Evolutionary conservation across 2,888 invertebrate genomes (phyloP).

Genomic region (Nasonia oneida): DNA sequence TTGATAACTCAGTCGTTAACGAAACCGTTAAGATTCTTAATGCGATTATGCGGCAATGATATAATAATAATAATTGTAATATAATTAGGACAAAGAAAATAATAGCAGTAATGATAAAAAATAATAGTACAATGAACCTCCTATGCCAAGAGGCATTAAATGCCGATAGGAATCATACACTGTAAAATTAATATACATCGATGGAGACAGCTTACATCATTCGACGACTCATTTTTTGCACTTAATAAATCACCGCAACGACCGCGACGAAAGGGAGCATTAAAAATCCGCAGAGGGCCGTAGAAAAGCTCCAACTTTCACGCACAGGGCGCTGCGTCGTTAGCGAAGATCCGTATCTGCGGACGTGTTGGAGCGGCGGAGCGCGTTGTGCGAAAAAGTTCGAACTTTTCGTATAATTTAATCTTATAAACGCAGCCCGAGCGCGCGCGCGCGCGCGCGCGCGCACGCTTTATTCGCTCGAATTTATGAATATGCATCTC

Average conservation of each 20-base stretch:
- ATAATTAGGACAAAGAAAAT: slow-evolving; percentile 43
- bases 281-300: slow-evolving; percentile 22
- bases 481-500: slow-evolving; percentile 12
- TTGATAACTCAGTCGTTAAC: slow-evolving; percentile 69
- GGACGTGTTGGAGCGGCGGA: background rate
- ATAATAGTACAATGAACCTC: slow-evolving; percentile 18
- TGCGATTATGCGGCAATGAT: slow-evolving; percentile 19
- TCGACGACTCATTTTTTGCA: background rate
- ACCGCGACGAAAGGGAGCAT: background rate
- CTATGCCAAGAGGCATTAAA: slow-evolving; percentile 51
- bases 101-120: slow-evolving; percentile 37
- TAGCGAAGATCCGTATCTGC: background rate
- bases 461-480: background rate
- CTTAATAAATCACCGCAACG: background rate
- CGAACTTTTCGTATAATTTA: slow-evolving; percentile 1
- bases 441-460: no score
- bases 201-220: background rate
- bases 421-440: background rate
- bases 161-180: slow-evolving; percentile 48
- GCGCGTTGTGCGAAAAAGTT: background rate
- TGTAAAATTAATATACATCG: slow-evolving; percentile 33
- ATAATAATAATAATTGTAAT: slow-evolving; percentile 19
- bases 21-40: slow-evolving; percentile 42
- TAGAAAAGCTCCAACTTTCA: slow-evolving; percentile 4
- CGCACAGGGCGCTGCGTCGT: background rate